Percentiles rank a stretch among this genome's conserved stretches.
Conservation (phyloP, 2,797 vertebrate species). For the Chanos chanos region DNA sequence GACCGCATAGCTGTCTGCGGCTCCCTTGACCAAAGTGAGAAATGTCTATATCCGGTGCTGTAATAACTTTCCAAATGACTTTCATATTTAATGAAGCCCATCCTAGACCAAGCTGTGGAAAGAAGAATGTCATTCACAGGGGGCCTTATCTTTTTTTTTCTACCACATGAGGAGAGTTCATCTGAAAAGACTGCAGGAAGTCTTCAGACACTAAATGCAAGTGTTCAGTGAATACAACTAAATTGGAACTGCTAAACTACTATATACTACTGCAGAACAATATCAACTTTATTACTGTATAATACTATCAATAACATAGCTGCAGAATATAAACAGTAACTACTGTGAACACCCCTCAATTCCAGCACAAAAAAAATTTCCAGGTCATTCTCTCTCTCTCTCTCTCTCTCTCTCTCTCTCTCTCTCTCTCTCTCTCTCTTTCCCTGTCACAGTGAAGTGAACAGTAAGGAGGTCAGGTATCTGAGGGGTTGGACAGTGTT, state of each 20-base stretch:
- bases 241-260: too few relatives aligned
- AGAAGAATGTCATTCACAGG: constrained; percentile 72
- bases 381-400: neutral
- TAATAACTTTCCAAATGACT: constrained; percentile 79
- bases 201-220: too few relatives aligned
- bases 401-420: constrained; percentile 7
- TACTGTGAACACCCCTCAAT: too few relatives aligned
- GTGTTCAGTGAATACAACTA: too few relatives aligned
- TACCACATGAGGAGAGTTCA: too few relatives aligned
- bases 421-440: neutral
- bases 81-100: constrained; percentile 77
- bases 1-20: constrained; percentile 51
- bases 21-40: constrained; percentile 79
- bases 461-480: constrained; percentile 39
- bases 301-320: too few relatives aligned
- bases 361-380: too few relatives aligned
- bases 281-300: too few relatives aligned
- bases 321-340: too few relatives aligned
- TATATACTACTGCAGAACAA: too few relatives aligned
- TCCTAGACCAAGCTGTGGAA: constrained; percentile 72
- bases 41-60: constrained; percentile 67
- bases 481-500: constrained; percentile 36
- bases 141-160: constrained; percentile 65
- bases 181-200: too few relatives aligned
- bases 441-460: constrained; percentile 23